A percentile compares a stretch with the other conserved stretches of the same genome.
These are phyloP conservation scores for Calypte anna DNA, from an alignment of 2,113 vertebrate genomes.

Conservation along the genomic window DNA sequence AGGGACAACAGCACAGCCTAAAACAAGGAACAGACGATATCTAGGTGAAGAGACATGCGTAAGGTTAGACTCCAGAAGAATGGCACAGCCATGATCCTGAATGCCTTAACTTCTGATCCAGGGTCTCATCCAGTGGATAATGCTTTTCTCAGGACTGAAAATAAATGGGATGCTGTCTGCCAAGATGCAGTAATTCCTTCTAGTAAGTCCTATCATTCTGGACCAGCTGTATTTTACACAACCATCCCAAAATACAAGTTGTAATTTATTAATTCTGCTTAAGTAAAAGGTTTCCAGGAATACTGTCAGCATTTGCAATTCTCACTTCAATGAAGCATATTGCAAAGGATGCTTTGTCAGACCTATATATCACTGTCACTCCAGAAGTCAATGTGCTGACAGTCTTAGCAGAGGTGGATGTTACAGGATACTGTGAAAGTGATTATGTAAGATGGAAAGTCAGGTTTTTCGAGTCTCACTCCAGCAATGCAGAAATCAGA, in stretches of 20 bases:
- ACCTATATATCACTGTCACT: slow-evolving; percentile 53
- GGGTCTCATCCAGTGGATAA: neutral
- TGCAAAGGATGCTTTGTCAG: slow-evolving; percentile 48
- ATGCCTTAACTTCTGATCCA: neutral
- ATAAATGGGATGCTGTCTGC: slow-evolving; percentile 36
- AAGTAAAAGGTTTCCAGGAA: slow-evolving; percentile 49
- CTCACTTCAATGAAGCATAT: slow-evolving; percentile 40
- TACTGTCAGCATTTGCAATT: slow-evolving; percentile 25
- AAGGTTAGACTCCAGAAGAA: neutral
- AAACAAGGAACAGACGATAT: neutral
- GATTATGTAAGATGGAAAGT: slow-evolving; percentile 57
- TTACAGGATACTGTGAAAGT: slow-evolving; percentile 39
- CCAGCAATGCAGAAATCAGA: slow-evolving; percentile 37
- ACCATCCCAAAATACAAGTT: slow-evolving; percentile 2
- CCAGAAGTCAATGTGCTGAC: slow-evolving; percentile 35
- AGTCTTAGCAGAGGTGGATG: slow-evolving; percentile 48
- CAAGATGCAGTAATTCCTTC: neutral
- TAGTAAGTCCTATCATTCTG: slow-evolving; percentile 8
- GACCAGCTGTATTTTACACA: neutral
- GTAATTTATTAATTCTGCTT: slow-evolving; percentile 54
- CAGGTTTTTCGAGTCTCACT: slow-evolving; percentile 29
- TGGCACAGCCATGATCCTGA: neutral
- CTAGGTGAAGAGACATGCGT: neutral
- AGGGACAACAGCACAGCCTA: neutral
- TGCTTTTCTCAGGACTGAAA: slow-evolving; percentile 3